These are phyloP conservation scores for Octopus sinensis DNA, from an alignment of 1,140 invertebrate species.

Conservation along the genomic window DNA sequence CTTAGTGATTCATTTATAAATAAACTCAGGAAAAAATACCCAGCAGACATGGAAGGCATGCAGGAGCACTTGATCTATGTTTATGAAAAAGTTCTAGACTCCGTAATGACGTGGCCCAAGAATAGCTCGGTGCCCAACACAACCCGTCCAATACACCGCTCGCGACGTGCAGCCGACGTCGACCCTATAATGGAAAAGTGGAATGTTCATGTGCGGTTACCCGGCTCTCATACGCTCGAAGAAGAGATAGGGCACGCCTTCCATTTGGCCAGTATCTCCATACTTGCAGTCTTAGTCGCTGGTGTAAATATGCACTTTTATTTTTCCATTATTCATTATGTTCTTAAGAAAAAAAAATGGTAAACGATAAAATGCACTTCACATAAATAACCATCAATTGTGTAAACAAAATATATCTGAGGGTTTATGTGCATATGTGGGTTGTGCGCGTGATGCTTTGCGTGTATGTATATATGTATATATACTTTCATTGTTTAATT, in stretches of 20 bases:
- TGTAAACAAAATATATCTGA: no score
- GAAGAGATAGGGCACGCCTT: conserved; percentile 38
- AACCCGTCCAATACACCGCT: conserved; percentile 1
- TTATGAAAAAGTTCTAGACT: conserved; percentile 24
- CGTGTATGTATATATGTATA: no score
- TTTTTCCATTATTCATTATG: neutral
- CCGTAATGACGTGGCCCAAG: conserved; percentile 23
- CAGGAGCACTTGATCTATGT: conserved; percentile 21
- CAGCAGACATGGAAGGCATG: conserved; percentile 17
- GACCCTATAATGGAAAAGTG: neutral
- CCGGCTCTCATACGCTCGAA: conserved; percentile 24
- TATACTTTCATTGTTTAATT: no score
- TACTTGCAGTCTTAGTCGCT: conserved; percentile 36
- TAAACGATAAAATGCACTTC: neutral
- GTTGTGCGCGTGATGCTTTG: no score
- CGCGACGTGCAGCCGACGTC: neutral
- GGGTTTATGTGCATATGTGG: no score
- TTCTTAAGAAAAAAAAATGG: neutral
- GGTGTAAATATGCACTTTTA: conserved; percentile 27
- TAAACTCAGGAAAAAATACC: conserved; percentile 25
- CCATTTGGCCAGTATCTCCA: conserved; percentile 40
- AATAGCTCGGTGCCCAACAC: conserved; percentile 10
- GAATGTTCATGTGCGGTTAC: neutral
- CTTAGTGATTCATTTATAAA: conserved; percentile 20
- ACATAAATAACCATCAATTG: no score